Conservation (phyloP, 1,140 invertebrate species). For the Calosoma granatense region DNA sequence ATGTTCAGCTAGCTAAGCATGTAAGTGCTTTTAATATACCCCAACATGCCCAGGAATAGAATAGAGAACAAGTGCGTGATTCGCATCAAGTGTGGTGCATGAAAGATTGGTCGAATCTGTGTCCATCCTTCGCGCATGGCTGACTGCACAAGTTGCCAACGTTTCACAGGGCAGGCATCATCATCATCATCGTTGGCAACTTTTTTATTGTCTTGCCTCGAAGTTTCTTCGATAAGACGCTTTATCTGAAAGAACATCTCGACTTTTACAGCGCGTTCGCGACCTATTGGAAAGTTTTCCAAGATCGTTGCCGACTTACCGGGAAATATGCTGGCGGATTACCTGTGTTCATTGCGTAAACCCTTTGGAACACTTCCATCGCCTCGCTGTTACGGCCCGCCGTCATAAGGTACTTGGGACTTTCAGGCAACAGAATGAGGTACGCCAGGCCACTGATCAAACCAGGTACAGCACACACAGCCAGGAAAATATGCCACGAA, state of each 20-base stretch:
- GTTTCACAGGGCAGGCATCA: too few species aligned
- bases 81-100: background rate
- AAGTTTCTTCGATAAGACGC: background rate
- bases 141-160: background rate
- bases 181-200: too few species aligned
- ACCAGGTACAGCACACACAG: conserved; percentile 51
- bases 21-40: too few species aligned
- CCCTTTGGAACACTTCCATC: conserved; percentile 44
- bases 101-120: background rate
- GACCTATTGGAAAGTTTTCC: background rate
- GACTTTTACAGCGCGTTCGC: background rate
- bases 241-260: conserved; percentile 11
- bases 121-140: background rate
- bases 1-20: too few species aligned
- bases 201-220: background rate
- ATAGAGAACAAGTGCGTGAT: background rate
- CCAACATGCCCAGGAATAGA: background rate
- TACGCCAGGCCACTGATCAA: conserved; percentile 50
- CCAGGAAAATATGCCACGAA: conserved; percentile 69
- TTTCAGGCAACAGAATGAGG: conserved; percentile 58
- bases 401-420: conserved; percentile 72
- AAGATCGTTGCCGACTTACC: conserved; percentile 33
- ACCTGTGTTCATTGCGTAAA: conserved; percentile 51
- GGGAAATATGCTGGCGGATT: conserved; percentile 49
- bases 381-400: conserved; percentile 57